phyloP scores from a whole-genome alignment of 2,797 vertebrate genomes.

The Lacerta bilineata region DNA sequence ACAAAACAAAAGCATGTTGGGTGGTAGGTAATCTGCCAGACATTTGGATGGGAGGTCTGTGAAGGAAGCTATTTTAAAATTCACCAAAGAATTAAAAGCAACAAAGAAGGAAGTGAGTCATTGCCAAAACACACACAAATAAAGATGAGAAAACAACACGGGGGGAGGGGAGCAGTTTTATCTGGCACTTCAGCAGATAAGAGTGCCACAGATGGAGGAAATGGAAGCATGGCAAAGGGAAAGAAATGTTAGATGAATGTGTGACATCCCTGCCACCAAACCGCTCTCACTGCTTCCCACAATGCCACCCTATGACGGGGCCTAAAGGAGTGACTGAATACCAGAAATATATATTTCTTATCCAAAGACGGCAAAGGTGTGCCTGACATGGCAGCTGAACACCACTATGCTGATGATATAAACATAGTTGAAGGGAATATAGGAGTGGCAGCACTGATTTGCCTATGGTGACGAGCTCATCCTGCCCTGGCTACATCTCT shows the following conservation, averaged over 20 bases:
- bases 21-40: not conserved
- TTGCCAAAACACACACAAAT: slow-evolving; percentile 27
- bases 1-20: not conserved
- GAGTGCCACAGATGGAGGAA: slow-evolving; percentile 23
- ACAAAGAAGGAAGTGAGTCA: slow-evolving; percentile 71
- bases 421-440: not conserved
- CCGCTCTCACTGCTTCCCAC: not conserved
- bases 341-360: not conserved
- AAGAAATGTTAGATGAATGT: not conserved
- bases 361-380: not conserved
- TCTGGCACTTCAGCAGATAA: not conserved
- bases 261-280: not conserved
- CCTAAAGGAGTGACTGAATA: not conserved
- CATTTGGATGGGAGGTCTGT: not conserved
- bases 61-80: slow-evolving; percentile 45
- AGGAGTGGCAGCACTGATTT: not conserved
- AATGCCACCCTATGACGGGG: not conserved
- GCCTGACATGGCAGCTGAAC: not conserved
- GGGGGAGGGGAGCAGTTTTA: slow-evolving; percentile 31
- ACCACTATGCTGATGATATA: not conserved
- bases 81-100: not conserved
- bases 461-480: not conserved
- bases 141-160: slow-evolving; percentile 42
- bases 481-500: no score
- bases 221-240: slow-evolving; percentile 11